Evolutionary conservation across 1,140 invertebrate species (phyloP).

Genomic region (Bombus vancouverensis): DNA sequence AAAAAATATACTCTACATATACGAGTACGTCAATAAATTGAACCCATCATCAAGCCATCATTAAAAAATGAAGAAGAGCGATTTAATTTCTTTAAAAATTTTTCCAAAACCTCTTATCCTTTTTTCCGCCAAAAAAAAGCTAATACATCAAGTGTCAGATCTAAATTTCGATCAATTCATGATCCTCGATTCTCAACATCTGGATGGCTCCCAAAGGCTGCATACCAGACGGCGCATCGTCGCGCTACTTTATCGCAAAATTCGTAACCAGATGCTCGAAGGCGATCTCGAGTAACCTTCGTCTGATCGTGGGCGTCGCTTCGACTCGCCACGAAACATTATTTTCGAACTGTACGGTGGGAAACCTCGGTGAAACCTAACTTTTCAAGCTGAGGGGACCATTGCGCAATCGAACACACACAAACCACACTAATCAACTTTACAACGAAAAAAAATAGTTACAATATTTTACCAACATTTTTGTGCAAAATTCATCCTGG

Average conservation of each 20-base stretch:
- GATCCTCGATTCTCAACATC: not conserved
- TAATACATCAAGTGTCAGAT: not conserved
- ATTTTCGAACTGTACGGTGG: conserved; percentile 40
- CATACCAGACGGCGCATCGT: conserved; percentile 40
- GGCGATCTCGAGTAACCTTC: conserved; percentile 23
- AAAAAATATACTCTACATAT: too few species aligned
- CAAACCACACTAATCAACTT: not conserved
- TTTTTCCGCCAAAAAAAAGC: not conserved
- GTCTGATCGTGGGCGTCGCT: not conserved
- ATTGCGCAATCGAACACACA: conserved; percentile 14
- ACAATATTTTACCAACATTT: too few species aligned
- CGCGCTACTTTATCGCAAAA: not conserved
- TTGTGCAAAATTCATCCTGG: too few species aligned
- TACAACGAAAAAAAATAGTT: too few species aligned
- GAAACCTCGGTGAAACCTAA: not conserved
- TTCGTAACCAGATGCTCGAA: not conserved
- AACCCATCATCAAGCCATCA: too few species aligned
- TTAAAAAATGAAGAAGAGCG: too few species aligned
- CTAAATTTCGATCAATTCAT: not conserved
- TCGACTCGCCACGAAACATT: conserved; percentile 15
- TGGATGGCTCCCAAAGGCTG: conserved; percentile 38
- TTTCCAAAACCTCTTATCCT: too few species aligned
- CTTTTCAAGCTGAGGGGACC: not conserved
- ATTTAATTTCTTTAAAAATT: too few species aligned
- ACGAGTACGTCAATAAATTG: too few species aligned